Conservation (phyloP, 1,140 invertebrate species). For the Idris sp. region DNA sequence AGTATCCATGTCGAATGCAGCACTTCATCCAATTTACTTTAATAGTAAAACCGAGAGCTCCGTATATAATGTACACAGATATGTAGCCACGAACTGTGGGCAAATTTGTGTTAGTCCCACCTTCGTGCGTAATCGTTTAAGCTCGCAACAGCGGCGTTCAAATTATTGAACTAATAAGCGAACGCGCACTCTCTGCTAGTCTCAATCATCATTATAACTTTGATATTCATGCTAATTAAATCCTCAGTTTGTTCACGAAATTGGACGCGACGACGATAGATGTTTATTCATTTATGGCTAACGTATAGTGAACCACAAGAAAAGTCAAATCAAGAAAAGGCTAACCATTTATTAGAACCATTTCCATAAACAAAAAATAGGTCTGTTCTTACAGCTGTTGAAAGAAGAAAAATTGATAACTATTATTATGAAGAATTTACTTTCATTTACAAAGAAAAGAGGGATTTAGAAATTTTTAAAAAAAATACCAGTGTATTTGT, state of each 20-base stretch:
- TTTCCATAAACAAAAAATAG: no score
- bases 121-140: constrained; percentile 22
- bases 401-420: no score
- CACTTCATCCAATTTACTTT: constrained; percentile 27
- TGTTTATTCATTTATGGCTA: no score
- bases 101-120: constrained; percentile 17
- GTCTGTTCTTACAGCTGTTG: no score
- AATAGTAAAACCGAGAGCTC: constrained; percentile 27
- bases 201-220: constrained; percentile 10
- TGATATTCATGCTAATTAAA: constrained; percentile 64
- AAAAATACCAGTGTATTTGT: no score
- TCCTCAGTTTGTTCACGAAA: constrained; percentile 32
- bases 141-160: constrained; percentile 17
- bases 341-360: no score
- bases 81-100: neutral
- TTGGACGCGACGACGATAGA: constrained; percentile 19
- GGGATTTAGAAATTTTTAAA: no score
- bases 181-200: constrained; percentile 21
- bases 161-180: constrained; percentile 65
- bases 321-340: no score
- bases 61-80: constrained; percentile 1
- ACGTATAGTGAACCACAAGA: no score
- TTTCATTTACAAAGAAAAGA: no score
- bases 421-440: no score
- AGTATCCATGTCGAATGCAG: constrained; percentile 27